A percentile compares a stretch with the other conserved stretches of the same genome.
phyloP scores from a whole-genome alignment of 2,113 vertebrate genomes.

The Amblyopsis rosae region DNA sequence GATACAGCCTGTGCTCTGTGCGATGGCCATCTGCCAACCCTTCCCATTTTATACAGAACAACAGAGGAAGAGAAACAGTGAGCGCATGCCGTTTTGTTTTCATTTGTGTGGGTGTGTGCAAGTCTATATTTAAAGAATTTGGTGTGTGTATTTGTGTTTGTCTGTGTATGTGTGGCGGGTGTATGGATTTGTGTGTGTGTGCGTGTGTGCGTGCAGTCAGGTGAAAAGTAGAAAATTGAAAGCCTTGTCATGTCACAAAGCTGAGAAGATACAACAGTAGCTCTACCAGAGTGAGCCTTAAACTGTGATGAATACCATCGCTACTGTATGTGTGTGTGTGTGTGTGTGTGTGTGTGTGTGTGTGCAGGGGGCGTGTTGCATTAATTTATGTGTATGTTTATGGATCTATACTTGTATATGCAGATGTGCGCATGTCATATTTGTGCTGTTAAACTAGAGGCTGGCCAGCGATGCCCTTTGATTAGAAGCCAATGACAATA shows the following conservation, averaged over 20 bases:
- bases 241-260: constrained; percentile 52
- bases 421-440: not conserved
- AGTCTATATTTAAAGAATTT: not conserved
- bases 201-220: constrained; percentile 42
- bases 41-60: not conserved
- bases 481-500: constrained; percentile 20
- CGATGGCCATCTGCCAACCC: no score
- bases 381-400: not conserved
- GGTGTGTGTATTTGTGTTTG: not conserved
- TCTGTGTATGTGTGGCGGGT: not conserved
- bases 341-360: not conserved
- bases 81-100: not conserved
- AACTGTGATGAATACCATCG: constrained; percentile 31
- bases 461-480: constrained; percentile 3
- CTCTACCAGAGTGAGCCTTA: constrained; percentile 28
- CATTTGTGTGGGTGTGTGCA: not conserved
- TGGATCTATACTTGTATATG: not conserved
- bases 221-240: constrained; percentile 61
- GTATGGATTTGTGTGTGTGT: not conserved
- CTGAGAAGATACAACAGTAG: constrained; percentile 50
- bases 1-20: no score
- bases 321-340: not conserved
- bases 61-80: not conserved
- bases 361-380: no score
- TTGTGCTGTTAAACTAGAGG: not conserved